phyloP scores from a whole-genome alignment of 2,113 vertebrate genomes.

The Corythornis cristatus region DNA sequence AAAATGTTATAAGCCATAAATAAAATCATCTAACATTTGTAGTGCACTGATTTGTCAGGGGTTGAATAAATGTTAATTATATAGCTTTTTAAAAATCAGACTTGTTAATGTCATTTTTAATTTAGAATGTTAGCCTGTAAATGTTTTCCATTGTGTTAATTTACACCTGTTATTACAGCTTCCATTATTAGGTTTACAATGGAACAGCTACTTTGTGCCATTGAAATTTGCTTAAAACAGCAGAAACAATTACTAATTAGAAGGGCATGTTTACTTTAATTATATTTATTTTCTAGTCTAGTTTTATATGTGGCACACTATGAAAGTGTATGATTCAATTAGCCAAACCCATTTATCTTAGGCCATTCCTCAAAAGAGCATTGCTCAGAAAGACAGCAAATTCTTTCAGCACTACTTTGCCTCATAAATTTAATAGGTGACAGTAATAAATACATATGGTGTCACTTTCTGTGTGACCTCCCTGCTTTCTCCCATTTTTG shows the following conservation, averaged over 20 bases:
- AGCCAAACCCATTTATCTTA: conserved; percentile 77
- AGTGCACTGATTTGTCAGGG: conserved; percentile 62
- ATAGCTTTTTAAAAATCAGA: conserved; percentile 76
- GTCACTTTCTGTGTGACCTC: conserved; percentile 29
- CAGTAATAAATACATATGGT: conserved; percentile 52
- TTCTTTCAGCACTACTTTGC: conserved; percentile 53
- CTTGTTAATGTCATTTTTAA: conserved; percentile 84
- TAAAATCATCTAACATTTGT: conserved; percentile 65
- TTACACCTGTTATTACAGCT: conserved; percentile 83
- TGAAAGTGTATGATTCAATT: conserved; percentile 82
- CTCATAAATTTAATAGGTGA: conserved; percentile 64
- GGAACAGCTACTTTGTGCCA: conserved; percentile 76
- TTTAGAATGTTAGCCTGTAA: conserved; percentile 78
- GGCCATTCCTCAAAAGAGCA: conserved; percentile 74
- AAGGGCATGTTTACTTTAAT: conserved; percentile 82
- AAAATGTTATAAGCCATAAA: conserved; percentile 68
- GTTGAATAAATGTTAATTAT: conserved; percentile 80
- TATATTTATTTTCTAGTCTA: conserved; percentile 82
- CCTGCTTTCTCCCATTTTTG: conserved; percentile 8
- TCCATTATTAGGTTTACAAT: conserved; percentile 79
- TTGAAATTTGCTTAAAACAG: conserved; percentile 82
- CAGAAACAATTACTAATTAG: conserved; percentile 85
- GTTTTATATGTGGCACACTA: conserved; percentile 74
- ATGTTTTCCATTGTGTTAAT: conserved; percentile 82
- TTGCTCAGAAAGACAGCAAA: conserved; percentile 65